Evolutionary conservation across 2,797 vertebrate genomes (phyloP).

Genomic region (Sebastes itinus): DNA sequence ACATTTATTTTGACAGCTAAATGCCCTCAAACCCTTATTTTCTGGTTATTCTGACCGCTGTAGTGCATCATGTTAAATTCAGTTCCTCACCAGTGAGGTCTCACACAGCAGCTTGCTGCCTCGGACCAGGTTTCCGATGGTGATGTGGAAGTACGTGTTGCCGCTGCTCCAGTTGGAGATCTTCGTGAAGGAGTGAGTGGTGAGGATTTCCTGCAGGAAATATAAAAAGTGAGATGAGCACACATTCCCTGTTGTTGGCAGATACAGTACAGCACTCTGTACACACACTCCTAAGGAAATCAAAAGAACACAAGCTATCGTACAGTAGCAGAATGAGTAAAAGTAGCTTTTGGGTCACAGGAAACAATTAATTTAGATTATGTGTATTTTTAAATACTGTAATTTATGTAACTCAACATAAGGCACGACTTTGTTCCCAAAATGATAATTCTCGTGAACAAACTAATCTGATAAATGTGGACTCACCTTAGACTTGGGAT

Average conservation of each 20-base stretch:
- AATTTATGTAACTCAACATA: too few species aligned
- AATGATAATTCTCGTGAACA: background rate
- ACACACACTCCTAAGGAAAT: background rate
- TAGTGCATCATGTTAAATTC: too few species aligned
- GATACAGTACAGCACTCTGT: background rate
- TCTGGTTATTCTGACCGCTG: background rate
- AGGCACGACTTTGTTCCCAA: too few species aligned
- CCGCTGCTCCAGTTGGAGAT: constrained; percentile 99
- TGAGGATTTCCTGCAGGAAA: constrained; percentile 89
- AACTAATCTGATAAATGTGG: background rate
- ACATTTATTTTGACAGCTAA: background rate
- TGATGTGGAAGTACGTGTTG: constrained; percentile 88
- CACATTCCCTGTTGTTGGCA: background rate
- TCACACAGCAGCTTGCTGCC: constrained; percentile 98
- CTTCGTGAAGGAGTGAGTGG: constrained; percentile 96
- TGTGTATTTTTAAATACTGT: background rate
- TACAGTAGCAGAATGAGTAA: background rate
- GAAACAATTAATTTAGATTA: background rate
- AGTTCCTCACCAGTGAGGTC: constrained; percentile 88
- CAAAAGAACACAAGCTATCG: background rate
- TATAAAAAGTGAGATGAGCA: background rate
- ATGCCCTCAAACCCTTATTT: background rate
- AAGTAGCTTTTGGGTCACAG: too few species aligned
- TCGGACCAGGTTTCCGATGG: constrained; percentile 94
- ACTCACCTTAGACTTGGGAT: constrained; percentile 92